These are phyloP conservation scores for Eupithecia subumbrata DNA, from an alignment of 2,888 invertebrate species.

Conservation along the genomic window DNA sequence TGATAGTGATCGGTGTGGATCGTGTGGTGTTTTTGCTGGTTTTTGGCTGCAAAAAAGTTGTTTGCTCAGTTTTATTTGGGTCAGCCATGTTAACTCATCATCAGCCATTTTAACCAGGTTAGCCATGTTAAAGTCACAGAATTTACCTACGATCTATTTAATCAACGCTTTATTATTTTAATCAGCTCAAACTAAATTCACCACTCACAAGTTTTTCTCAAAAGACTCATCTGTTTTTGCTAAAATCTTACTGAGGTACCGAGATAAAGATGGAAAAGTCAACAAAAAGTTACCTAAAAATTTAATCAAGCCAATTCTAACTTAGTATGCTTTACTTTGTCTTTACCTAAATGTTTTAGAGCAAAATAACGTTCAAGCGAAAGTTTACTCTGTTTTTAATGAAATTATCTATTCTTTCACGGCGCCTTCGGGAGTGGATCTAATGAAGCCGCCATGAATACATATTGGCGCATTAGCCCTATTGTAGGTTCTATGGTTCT, in stretches of 20 bases:
- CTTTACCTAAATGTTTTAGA: slow-evolving; percentile 14
- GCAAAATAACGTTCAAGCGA: slow-evolving; percentile 7
- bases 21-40: slow-evolving; percentile 10
- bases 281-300: neutral
- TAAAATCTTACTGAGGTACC: neutral
- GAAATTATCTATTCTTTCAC: slow-evolving; percentile 54
- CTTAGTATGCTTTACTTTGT: neutral
- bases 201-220: neutral
- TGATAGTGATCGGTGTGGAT: slow-evolving; percentile 32
- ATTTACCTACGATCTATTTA: neutral
- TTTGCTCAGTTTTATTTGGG: neutral
- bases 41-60: neutral
- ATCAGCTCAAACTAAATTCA: neutral
- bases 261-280: neutral
- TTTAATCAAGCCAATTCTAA: neutral
- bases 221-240: neutral
- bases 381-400: slow-evolving; percentile 45
- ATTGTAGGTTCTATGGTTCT: slow-evolving; percentile 48
- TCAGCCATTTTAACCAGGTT: neutral
- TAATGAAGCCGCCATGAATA: slow-evolving; percentile 78
- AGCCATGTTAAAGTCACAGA: neutral
- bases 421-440: slow-evolving; percentile 52
- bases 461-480: slow-evolving; percentile 73
- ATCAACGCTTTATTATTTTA: neutral
- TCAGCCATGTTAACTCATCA: neutral